Evolutionary conservation across 53 echinoderm and acorn worm genomes (phyloP), one percentile per base, ranked within the genome.

Genomic region (Patiria pectinifera): DNA sequence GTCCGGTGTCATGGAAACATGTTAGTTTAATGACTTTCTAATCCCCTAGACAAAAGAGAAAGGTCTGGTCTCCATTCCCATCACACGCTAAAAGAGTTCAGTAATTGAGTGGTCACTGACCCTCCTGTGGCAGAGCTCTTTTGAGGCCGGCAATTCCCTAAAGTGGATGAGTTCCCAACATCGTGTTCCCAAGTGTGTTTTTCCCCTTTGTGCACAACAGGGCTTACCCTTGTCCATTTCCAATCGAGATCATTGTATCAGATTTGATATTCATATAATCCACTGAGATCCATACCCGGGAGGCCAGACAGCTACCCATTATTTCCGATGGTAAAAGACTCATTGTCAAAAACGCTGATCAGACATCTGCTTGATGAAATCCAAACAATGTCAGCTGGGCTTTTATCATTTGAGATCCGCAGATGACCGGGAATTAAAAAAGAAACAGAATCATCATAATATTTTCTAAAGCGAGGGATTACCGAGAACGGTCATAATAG

Each of bases 101-200:
- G 15, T 23, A 74, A 74, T 74, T 74, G 74, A 74, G 74, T 74
- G 74, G 74, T 74, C 74, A 74, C 8, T 74, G 74, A 74, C 74
- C 74, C 74, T n/a, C 6, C 19, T 16, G 24, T 24, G 4, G 24
- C 24, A 74, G 74, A 74, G 22, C 24, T 74, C 24, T 74, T 24
- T 23, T n/a, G 74, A 2, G 21, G 74, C n/a, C 74, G 15, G 8
- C 24, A 74, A 74, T 74, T 74, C 74, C 74, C 74, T 74, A 74
- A 74, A 74, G 74, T 74, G 74, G 74, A 74, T 0, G 24, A 23
- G 74, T 74, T 74, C 74, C 74, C 74, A n/a, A 74, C 74, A 22
- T 22, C 74, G 4, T 15, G 66, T 66, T 66, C 66, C 66, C 66
- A 16, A 14, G 66, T 13, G 66, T 66, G 14, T 66, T 53, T 35